phyloP scores from a whole-genome alignment of 2,797 vertebrate species.

The Argentina silus region DNA sequence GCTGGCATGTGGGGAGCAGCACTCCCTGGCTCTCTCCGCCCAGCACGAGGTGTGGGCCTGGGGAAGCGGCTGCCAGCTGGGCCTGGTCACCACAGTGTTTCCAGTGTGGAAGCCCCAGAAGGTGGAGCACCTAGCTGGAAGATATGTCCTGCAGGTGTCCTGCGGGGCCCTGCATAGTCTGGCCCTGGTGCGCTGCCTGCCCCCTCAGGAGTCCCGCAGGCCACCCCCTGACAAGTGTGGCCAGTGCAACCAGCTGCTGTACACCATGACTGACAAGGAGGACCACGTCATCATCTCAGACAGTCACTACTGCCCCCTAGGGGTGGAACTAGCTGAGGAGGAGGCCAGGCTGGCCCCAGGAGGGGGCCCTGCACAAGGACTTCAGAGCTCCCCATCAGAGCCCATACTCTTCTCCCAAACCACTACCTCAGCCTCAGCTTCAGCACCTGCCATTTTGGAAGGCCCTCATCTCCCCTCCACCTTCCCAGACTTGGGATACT shows the following conservation, averaged over 20 bases:
- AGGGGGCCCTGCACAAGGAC: not conserved
- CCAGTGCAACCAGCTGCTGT: conserved; percentile 93
- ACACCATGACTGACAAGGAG: conserved; percentile 98
- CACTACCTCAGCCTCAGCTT: conserved; percentile 8
- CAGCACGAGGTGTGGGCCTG: conserved; percentile 94
- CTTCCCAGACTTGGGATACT: conserved; percentile 3
- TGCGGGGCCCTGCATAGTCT: conserved; percentile 92
- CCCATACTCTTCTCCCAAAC: conserved; percentile 47
- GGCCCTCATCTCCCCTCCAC: not conserved
- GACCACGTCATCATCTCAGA: conserved; percentile 99
- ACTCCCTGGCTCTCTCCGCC: conserved; percentile 87
- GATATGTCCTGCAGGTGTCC: conserved; percentile 89
- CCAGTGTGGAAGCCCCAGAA: conserved; percentile 91
- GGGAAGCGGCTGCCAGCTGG: conserved; percentile 91
- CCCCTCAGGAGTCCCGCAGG: conserved; percentile 79
- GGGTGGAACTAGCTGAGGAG: conserved; percentile 77
- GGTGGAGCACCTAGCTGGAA: conserved; percentile 88
- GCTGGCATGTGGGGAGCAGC: conserved; percentile 89
- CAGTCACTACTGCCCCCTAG: conserved; percentile 89
- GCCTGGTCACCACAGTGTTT: conserved; percentile 78
- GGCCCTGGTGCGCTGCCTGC: conserved; percentile 87
- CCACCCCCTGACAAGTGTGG: conserved; percentile 88
- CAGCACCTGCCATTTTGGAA: not conserved
- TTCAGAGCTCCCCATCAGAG: conserved; percentile 72
- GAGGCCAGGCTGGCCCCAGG: conserved; percentile 51